A percentile compares a stretch with the other conserved stretches of the same genome.
These are phyloP conservation scores for Neodontobutis hainanensis DNA, from an alignment of 2,113 vertebrate species.

Conservation along the genomic window DNA sequence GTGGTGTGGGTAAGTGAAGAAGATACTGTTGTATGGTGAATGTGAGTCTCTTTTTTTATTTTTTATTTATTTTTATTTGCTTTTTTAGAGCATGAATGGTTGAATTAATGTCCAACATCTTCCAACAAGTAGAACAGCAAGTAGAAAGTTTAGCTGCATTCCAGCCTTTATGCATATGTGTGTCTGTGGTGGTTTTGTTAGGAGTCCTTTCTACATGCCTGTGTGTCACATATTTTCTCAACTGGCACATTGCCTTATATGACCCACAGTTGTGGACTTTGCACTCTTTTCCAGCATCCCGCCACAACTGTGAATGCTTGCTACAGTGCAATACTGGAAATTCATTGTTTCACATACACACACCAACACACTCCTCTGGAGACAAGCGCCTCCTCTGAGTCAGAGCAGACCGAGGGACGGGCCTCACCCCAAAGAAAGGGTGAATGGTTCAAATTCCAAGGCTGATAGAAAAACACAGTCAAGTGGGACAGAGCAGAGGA, in stretches of 20 bases:
- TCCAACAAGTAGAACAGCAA: background rate
- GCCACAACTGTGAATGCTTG: slow-evolving; percentile 76
- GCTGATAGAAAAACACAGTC: slow-evolving; percentile 66
- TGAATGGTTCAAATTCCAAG: slow-evolving; percentile 76
- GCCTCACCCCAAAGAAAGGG: slow-evolving; percentile 60
- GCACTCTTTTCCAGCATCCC: slow-evolving; percentile 47
- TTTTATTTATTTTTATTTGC: background rate
- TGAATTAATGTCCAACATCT: slow-evolving; percentile 2
- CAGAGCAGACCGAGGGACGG: slow-evolving; percentile 52
- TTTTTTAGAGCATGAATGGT: slow-evolving; percentile 21
- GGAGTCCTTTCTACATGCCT: slow-evolving; percentile 1
- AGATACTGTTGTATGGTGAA: slow-evolving; percentile 39
- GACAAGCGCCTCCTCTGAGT: slow-evolving; percentile 50
- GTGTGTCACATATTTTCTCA: slow-evolving; percentile 49
- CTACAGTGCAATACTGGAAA: slow-evolving; percentile 72
- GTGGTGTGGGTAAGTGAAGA: slow-evolving; percentile 59
- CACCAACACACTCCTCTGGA: slow-evolving; percentile 35
- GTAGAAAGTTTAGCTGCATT: no score
- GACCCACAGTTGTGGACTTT: slow-evolving; percentile 76
- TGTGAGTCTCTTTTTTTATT: slow-evolving; percentile 41
- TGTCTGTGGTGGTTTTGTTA: slow-evolving; percentile 4
- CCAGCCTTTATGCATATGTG: slow-evolving; percentile 4
- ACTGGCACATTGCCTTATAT: slow-evolving; percentile 65
- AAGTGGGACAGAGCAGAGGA: slow-evolving; percentile 46
- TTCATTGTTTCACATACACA: slow-evolving; percentile 66